Evolutionary conservation across 2,797 vertebrate species (phyloP).

Genomic region (Dermochelys coriacea): DNA sequence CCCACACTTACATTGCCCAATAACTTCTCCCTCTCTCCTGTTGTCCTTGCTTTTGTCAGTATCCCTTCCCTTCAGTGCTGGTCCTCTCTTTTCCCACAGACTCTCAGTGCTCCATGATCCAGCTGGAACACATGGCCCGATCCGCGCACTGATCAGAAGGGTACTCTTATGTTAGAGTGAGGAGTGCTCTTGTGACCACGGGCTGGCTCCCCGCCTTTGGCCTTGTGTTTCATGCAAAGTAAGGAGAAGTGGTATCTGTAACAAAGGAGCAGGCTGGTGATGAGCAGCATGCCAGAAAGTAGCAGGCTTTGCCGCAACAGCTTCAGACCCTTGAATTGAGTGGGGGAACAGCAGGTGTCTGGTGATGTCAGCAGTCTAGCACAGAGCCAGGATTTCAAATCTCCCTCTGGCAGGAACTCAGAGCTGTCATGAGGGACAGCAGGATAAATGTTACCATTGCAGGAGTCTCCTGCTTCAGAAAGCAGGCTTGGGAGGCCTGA

Average conservation of each 20-base stretch:
- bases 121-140: not conserved
- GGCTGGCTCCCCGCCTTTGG: not conserved
- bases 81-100: not conserved
- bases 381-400: not conserved
- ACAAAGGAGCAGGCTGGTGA: not conserved
- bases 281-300: not conserved
- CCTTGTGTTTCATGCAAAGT: not conserved
- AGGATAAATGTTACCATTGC: not conserved
- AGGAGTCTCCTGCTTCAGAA: not conserved
- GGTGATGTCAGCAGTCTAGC: not conserved
- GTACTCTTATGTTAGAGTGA: not conserved
- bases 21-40: not conserved
- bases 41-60: not conserved
- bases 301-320: not conserved
- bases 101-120: not conserved
- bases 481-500: not conserved
- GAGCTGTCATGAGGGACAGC: not conserved
- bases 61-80: not conserved
- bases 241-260: not conserved
- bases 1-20: not conserved
- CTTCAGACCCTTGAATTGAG: not conserved
- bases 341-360: not conserved
- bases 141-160: not conserved
- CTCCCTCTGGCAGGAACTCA: not conserved
- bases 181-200: not conserved